Conservation (phyloP, 2,113 vertebrate genomes). For the Eonycteris spelaea region DNA sequence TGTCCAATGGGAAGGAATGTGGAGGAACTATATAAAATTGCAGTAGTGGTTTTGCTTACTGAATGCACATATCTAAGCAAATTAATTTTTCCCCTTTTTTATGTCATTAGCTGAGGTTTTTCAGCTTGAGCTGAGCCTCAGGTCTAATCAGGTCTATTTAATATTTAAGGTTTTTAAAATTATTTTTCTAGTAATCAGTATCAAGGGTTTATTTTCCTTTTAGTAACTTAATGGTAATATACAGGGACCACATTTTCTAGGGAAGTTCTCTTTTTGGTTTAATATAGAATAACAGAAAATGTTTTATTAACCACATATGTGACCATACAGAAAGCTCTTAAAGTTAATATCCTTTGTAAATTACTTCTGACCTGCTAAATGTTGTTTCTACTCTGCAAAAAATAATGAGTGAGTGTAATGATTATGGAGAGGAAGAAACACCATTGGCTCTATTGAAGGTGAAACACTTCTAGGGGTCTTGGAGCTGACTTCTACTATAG, state of each 20-base stretch:
- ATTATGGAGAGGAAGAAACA: constrained; percentile 61
- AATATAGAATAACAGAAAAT: constrained; percentile 47
- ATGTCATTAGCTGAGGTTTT: background rate
- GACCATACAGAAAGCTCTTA: constrained; percentile 63
- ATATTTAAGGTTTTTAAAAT: constrained; percentile 21
- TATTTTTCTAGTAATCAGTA: constrained; percentile 16
- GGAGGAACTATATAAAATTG: constrained; percentile 16
- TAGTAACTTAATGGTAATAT: background rate
- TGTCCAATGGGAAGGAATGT: background rate
- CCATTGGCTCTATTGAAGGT: constrained; percentile 65
- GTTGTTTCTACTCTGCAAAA: constrained; percentile 49
- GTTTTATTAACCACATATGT: constrained; percentile 70
- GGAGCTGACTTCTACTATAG: constrained; percentile 72
- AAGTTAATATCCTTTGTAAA: constrained; percentile 59
- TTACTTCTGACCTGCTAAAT: constrained; percentile 72
- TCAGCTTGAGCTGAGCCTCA: background rate
- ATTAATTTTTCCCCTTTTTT: background rate
- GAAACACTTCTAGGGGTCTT: constrained; percentile 70
- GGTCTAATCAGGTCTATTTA: background rate
- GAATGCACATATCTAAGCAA: constrained; percentile 16
- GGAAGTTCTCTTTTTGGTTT: constrained; percentile 51
- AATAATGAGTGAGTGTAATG: constrained; percentile 71
- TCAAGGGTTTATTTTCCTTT: background rate
- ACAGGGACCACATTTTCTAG: background rate
- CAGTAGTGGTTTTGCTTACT: constrained; percentile 1